These are phyloP conservation scores for Eleutherodactylus coqui DNA, from an alignment of 2,797 vertebrate genomes.

Conservation along the genomic window DNA sequence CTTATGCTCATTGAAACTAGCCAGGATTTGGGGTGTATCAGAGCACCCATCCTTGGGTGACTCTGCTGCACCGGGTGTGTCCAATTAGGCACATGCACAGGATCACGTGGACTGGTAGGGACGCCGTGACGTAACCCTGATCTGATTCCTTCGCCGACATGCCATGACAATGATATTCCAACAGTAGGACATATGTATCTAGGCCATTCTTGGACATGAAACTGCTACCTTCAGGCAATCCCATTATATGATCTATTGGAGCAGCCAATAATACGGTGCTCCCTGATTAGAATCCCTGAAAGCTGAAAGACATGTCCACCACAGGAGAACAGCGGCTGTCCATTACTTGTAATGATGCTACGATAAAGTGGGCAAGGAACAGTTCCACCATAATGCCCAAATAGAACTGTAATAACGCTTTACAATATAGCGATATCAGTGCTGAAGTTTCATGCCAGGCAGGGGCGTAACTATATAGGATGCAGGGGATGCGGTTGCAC, in stretches of 20 bases:
- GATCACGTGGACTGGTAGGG: too few species aligned
- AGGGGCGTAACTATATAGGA: too few species aligned
- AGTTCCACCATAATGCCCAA: neutral
- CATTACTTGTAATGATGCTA: neutral
- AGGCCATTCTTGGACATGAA: neutral
- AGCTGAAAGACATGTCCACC: neutral
- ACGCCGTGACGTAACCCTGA: too few species aligned
- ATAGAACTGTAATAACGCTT: neutral
- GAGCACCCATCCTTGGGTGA: too few species aligned
- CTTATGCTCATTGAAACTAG: too few species aligned
- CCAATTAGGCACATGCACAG: too few species aligned
- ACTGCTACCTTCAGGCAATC: neutral
- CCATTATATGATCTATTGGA: neutral
- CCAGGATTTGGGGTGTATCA: too few species aligned
- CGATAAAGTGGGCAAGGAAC: neutral
- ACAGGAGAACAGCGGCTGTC: neutral
- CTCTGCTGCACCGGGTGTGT: too few species aligned
- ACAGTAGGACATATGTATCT: neutral
- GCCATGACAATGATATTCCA: neutral
- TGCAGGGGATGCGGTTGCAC: too few species aligned
- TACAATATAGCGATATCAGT: too few species aligned
- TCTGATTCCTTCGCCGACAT: too few species aligned
- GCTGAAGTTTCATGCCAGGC: too few species aligned
- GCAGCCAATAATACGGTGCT: neutral
- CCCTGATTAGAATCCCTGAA: neutral